Evolutionary conservation across 1,140 invertebrate species (phyloP).

Genomic region (Lucilia sericata): DNA sequence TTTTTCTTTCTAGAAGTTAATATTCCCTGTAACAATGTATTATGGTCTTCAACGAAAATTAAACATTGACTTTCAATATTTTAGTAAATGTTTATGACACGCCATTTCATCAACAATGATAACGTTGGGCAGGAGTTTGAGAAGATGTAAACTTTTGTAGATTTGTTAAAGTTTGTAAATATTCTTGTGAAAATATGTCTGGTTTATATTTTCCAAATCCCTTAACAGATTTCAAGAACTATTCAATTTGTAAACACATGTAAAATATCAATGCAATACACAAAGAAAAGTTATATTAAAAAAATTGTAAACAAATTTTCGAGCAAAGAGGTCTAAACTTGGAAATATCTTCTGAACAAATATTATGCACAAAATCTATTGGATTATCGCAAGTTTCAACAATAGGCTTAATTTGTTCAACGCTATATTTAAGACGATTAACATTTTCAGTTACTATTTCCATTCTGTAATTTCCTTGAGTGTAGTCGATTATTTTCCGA

Average conservation of each 20-base stretch:
- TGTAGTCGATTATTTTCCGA: slow-evolving; percentile 1
- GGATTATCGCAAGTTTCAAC: too few relatives aligned
- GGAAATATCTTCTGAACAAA: too few relatives aligned
- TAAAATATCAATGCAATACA: not conserved
- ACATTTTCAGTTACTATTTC: too few relatives aligned
- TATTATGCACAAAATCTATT: too few relatives aligned
- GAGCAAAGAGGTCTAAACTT: too few relatives aligned
- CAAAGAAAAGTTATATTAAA: not conserved
- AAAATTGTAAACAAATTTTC: too few relatives aligned
- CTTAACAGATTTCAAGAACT: not conserved
- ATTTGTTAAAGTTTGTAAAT: not conserved
- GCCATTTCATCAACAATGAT: not conserved
- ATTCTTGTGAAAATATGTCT: not conserved
- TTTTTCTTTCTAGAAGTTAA: not conserved
- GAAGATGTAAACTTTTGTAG: not conserved
- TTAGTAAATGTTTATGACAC: slow-evolving; percentile 19
- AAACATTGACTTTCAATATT: slow-evolving; percentile 1
- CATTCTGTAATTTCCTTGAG: not conserved
- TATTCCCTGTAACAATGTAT: not conserved
- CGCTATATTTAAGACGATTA: too few relatives aligned
- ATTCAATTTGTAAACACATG: slow-evolving; percentile 9
- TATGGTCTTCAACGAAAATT: not conserved
- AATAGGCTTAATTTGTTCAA: too few relatives aligned
- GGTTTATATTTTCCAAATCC: not conserved
- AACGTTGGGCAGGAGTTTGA: not conserved